Evolutionary conservation across 2,888 invertebrate species (phyloP), one percentile per base, ranked within the genome.

Genomic region (Alloplasta piceator): DNA sequence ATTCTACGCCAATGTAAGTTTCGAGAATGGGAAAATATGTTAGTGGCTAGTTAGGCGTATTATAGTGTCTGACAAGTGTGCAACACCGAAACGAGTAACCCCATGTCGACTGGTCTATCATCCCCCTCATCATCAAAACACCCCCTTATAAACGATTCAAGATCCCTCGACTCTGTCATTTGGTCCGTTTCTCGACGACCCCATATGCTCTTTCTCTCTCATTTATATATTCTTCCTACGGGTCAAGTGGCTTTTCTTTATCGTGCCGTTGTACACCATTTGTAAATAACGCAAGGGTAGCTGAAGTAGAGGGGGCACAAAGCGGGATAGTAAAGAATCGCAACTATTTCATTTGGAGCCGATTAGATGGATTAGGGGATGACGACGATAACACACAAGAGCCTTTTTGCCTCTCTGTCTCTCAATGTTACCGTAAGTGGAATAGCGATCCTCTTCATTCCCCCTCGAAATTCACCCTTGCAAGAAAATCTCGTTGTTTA

Each of bases 291-390:
- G 78, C 73, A 61, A 61, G 63, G 26, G 26, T 26, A 26, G 26
- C 26, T 26, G 26, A 3, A 26, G 26, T 26, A 26, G 26, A 26
- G 26, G 76, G 46, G 67, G 26, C 26, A 26, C 26, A 26, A 26
- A 9, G 70, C 61, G 63, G 48, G 48, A 75, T 68, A 67, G 58
- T 9, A 85, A 89, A 90, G 92, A 92, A 92, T 92, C 85, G 89
- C 91, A 92, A 92, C 89, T 92, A 92, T 92, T 92, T 92, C 91
- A 92, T 92, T 92, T 92, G 90, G 89, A 87, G 87, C 88, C 91
- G 92, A 92, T 92, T 91, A 91, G 89, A 92, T 89, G 88, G 91
- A 92, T 92, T 91, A 83, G 83, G 75, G 81, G 70, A 78, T 71
- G 71, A 67, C 61, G 60, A 75, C 78, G 70, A 46, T 56, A 48